Evolutionary conservation across 2,888 invertebrate genomes (phyloP).

Genomic region (Dicyrtoma fusca): DNA sequence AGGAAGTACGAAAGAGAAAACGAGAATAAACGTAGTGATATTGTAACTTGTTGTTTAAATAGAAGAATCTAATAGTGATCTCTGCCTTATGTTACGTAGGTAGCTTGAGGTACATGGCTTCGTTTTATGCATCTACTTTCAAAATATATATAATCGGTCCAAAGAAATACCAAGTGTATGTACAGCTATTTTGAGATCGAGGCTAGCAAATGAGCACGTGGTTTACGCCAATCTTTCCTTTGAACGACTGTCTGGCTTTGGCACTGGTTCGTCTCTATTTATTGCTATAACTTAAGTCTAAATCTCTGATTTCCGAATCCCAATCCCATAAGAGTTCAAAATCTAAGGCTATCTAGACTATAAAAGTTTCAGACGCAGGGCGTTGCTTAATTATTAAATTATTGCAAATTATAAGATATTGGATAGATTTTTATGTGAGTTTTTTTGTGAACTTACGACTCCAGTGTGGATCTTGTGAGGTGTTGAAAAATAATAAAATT

Average conservation of each 20-base stretch:
- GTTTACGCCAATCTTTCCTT: conserved; percentile 24
- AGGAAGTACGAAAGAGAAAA: conserved; percentile 1
- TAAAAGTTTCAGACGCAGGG: too few relatives aligned
- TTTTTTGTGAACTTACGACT: too few relatives aligned
- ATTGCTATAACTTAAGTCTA: conserved; percentile 17
- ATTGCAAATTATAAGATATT: too few relatives aligned
- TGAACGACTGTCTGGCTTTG: conserved; percentile 26
- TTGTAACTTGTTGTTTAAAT: neutral
- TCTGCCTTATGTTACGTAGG: conserved; percentile 1
- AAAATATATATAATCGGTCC: neutral
- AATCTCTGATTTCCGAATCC: neutral
- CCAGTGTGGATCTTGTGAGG: too few relatives aligned
- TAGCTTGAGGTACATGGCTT: neutral
- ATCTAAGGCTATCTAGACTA: too few relatives aligned
- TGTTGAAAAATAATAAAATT: too few relatives aligned
- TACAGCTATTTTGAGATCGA: conserved; percentile 34
- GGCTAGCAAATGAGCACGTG: conserved; percentile 30
- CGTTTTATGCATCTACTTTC: neutral
- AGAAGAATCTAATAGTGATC: neutral
- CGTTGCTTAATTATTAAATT: too few relatives aligned
- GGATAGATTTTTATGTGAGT: too few relatives aligned
- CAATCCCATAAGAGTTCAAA: too few relatives aligned
- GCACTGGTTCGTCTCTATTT: neutral
- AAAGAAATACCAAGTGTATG: too few relatives aligned
- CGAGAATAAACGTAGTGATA: conserved; percentile 3